phyloP scores from a whole-genome alignment of 2,888 invertebrate genomes.

The Chouioia cunea region DNA sequence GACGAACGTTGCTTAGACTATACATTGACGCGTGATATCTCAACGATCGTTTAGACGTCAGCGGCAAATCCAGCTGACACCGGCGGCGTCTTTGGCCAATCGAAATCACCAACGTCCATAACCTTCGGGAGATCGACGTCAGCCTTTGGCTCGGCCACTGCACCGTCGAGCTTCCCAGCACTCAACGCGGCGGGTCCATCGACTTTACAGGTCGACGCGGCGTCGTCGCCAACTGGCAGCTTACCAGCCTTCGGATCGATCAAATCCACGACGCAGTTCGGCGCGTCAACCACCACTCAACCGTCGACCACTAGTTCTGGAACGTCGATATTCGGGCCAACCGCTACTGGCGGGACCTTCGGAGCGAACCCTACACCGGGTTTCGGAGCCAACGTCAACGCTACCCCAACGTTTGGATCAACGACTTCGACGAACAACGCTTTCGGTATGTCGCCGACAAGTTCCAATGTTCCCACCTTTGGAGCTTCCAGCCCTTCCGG shows the following conservation, averaged over 20 bases:
- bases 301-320: background rate
- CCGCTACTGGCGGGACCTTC: slow-evolving; percentile 20
- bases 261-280: slow-evolving; percentile 48
- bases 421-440: slow-evolving; percentile 20
- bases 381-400: slow-evolving; percentile 37
- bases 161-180: slow-evolving; percentile 8
- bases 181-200: slow-evolving; percentile 6
- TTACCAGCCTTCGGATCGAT: slow-evolving; percentile 26
- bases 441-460: no score
- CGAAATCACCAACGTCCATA: slow-evolving; percentile 40
- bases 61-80: slow-evolving; percentile 15
- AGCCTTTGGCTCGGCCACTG: slow-evolving; percentile 26
- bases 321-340: slow-evolving; percentile 39
- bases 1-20: background rate
- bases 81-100: slow-evolving; percentile 47
- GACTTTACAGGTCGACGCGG: slow-evolving; percentile 19
- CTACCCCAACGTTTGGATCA: slow-evolving; percentile 38
- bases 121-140: slow-evolving; percentile 32
- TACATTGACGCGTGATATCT: background rate
- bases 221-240: background rate
- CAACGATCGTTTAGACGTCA: slow-evolving; percentile 2
- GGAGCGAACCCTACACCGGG: slow-evolving; percentile 6
- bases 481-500: slow-evolving; percentile 30
- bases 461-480: slow-evolving; percentile 41
- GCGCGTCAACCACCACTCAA: slow-evolving; percentile 25